These are phyloP conservation scores for Steromphala cineraria DNA, from an alignment of 2,888 invertebrate genomes.

Conservation along the genomic window DNA sequence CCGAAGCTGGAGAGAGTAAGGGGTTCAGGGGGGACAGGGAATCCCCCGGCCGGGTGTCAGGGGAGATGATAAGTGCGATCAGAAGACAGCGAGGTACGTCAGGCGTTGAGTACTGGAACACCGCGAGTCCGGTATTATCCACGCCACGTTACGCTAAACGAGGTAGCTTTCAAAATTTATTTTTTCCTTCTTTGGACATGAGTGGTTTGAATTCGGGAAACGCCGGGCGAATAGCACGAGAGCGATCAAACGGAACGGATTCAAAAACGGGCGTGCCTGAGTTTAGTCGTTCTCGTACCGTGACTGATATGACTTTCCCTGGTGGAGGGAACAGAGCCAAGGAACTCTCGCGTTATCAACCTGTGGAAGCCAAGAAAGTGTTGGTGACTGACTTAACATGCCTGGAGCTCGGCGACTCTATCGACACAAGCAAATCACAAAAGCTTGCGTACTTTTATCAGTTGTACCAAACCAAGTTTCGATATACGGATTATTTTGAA, in stretches of 20 bases:
- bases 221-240: neutral
- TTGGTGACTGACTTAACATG: neutral
- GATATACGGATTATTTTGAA: conserved; percentile 14
- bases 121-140: neutral
- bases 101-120: conserved; percentile 21
- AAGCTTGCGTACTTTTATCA: conserved; percentile 14
- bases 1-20: neutral
- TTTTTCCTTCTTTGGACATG: conserved; percentile 1
- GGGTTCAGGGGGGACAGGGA: neutral
- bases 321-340: neutral
- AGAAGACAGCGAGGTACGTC: conserved; percentile 6
- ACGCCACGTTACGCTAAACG: neutral
- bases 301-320: neutral
- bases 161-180: conserved; percentile 7
- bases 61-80: conserved; percentile 20
- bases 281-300: neutral
- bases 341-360: neutral
- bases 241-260: conserved; percentile 9
- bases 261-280: neutral
- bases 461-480: conserved; percentile 17
- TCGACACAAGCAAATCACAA: neutral
- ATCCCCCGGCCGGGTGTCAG: conserved; percentile 2
- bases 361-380: neutral
- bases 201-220: neutral
- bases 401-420: neutral